phyloP scores from a whole-genome alignment of 2,797 vertebrate species.

The Caiman crocodilus region DNA sequence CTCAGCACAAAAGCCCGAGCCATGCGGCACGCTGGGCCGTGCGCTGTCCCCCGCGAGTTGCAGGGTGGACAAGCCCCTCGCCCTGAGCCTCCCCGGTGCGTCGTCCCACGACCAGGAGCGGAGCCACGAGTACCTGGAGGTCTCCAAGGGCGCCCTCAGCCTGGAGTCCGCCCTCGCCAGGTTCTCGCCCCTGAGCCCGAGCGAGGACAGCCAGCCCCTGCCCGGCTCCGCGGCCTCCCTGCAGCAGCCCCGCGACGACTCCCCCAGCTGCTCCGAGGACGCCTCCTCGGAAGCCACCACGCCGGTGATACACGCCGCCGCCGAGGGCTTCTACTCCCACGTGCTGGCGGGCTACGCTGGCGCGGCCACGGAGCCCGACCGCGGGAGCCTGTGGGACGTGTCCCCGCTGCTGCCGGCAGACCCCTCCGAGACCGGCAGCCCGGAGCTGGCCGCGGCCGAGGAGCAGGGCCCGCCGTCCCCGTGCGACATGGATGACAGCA shows the following conservation, averaged over 20 bases:
- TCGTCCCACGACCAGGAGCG: constrained; percentile 76
- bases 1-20: constrained; percentile 86
- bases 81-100: constrained; percentile 74
- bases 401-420: constrained; percentile 86
- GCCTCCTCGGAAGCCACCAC: constrained; percentile 80
- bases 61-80: constrained; percentile 84
- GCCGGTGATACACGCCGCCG: constrained; percentile 81
- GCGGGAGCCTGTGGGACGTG: constrained; percentile 85
- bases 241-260: constrained; percentile 79
- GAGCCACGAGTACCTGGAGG: constrained; percentile 93
- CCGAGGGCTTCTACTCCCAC: constrained; percentile 84
- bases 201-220: constrained; percentile 83
- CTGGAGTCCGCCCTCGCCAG: constrained; percentile 85
- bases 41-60: constrained; percentile 74
- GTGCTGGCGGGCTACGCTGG: constrained; percentile 45
- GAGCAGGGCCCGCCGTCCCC: constrained; percentile 77
- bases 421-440: constrained; percentile 84
- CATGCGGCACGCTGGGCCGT: constrained; percentile 72
- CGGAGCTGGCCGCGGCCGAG: constrained; percentile 80
- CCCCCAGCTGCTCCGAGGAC: constrained; percentile 77
- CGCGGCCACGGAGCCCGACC: constrained; percentile 74
- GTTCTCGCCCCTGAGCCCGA: constrained; percentile 85
- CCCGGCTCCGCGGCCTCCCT: constrained; percentile 79
- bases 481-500: constrained; percentile 79
- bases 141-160: constrained; percentile 87